Evolutionary conservation across 2,888 invertebrate genomes (phyloP).

Genomic region (Siphonodentalium dalli): DNA sequence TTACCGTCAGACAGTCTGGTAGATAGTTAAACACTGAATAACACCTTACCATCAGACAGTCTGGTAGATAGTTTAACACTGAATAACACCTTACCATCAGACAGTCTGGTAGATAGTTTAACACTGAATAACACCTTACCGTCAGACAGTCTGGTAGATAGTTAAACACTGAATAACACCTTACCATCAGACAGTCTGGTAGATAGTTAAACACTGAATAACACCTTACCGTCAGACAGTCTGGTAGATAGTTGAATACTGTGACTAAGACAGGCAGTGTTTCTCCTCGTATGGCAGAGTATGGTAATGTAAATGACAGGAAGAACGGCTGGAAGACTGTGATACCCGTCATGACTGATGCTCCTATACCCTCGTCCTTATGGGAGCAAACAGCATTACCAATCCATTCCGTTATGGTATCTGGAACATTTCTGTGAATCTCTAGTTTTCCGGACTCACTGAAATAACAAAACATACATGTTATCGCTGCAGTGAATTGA

Average conservation of each 20-base stretch:
- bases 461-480: too few species aligned
- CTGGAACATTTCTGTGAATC: constrained; percentile 65
- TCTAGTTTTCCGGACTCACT: constrained; percentile 38
- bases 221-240: constrained; percentile 74
- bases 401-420: constrained; percentile 73
- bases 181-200: constrained; percentile 17
- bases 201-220: constrained; percentile 12
- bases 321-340: constrained; percentile 78
- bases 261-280: constrained; percentile 73
- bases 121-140: too few species aligned
- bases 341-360: constrained; percentile 66
- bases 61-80: too few species aligned
- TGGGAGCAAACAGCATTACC: constrained; percentile 71
- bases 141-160: too few species aligned
- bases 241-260: constrained; percentile 77
- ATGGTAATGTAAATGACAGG: constrained; percentile 75
- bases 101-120: too few species aligned
- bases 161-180: too few species aligned
- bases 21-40: too few species aligned
- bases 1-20: too few species aligned
- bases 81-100: too few species aligned
- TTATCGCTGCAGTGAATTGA: too few species aligned
- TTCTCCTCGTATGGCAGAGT: constrained; percentile 75
- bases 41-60: too few species aligned
- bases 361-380: constrained; percentile 68